Conservation (phyloP, 2,888 invertebrate genomes). For the Eilema depressum region DNA sequence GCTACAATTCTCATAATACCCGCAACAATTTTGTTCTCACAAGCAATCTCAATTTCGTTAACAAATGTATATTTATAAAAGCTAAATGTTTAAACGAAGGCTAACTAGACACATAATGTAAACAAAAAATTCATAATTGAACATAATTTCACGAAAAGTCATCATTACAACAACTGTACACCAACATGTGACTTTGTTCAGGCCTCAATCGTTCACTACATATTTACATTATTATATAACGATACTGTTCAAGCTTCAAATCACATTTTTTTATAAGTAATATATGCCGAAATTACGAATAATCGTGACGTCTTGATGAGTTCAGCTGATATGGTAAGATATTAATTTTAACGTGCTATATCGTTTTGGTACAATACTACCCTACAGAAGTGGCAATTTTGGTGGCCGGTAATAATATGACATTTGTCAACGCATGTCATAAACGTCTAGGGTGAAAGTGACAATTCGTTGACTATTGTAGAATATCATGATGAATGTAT, state of each 20-base stretch:
- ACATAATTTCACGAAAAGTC: slow-evolving; percentile 75
- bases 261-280: slow-evolving; percentile 70
- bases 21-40: slow-evolving; percentile 35
- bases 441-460: too few species aligned
- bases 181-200: slow-evolving; percentile 75
- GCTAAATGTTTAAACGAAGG: slow-evolving; percentile 36
- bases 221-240: slow-evolving; percentile 75
- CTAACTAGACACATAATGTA: slow-evolving; percentile 46
- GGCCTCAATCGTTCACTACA: slow-evolving; percentile 78
- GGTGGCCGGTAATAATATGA: too few species aligned
- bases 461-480: too few species aligned
- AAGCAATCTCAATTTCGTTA: slow-evolving; percentile 37
- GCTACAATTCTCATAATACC: background rate
- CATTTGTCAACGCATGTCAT: too few species aligned
- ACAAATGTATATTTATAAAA: slow-evolving; percentile 37
- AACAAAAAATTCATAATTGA: slow-evolving; percentile 68
- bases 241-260: slow-evolving; percentile 61
- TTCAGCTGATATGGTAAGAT: slow-evolving; percentile 35
- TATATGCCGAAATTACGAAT: slow-evolving; percentile 66
- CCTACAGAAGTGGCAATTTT: too few species aligned
- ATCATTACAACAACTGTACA: slow-evolving; percentile 51
- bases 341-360: slow-evolving; percentile 4
- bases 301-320: slow-evolving; percentile 52
- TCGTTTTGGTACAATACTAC: slow-evolving; percentile 9
- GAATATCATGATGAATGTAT: too few species aligned